Conservation (phyloP, 2,888 invertebrate genomes). For the Electrophaes corylata region DNA sequence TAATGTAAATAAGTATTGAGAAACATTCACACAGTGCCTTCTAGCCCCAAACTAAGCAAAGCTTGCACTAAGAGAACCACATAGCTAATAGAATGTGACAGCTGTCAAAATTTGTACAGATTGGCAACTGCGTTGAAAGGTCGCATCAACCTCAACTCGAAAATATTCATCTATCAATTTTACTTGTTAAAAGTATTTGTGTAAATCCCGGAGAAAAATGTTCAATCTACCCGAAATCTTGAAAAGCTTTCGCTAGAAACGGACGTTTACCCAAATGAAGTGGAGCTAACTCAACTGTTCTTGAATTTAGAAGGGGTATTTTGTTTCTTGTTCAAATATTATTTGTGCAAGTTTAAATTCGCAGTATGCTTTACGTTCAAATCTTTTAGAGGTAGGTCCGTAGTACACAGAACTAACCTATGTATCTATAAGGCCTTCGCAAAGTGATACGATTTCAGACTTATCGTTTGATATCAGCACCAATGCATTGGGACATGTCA, state of each 20-base stretch:
- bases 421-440: background rate
- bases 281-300: slow-evolving; percentile 2
- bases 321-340: slow-evolving; percentile 1
- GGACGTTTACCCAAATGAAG: slow-evolving; percentile 13
- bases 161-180: background rate
- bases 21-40: too few species aligned
- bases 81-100: too few species aligned
- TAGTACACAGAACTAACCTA: too few species aligned
- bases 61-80: too few species aligned
- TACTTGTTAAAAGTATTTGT: background rate
- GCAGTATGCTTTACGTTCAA: background rate
- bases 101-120: too few species aligned
- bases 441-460: background rate
- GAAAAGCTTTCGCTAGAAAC: slow-evolving; percentile 1
- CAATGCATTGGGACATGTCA: background rate
- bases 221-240: slow-evolving; percentile 3
- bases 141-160: too few species aligned
- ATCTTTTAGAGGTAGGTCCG: too few species aligned
- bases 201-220: background rate
- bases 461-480: background rate
- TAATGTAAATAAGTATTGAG: too few species aligned
- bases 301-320: slow-evolving; percentile 2
- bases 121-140: too few species aligned
- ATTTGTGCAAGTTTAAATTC: background rate
- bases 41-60: too few species aligned